Percentiles rank a stretch among this genome's conserved stretches.
Evolutionary conservation across 1,140 invertebrate species (phyloP).

Genomic region (Saccostrea echinata): DNA sequence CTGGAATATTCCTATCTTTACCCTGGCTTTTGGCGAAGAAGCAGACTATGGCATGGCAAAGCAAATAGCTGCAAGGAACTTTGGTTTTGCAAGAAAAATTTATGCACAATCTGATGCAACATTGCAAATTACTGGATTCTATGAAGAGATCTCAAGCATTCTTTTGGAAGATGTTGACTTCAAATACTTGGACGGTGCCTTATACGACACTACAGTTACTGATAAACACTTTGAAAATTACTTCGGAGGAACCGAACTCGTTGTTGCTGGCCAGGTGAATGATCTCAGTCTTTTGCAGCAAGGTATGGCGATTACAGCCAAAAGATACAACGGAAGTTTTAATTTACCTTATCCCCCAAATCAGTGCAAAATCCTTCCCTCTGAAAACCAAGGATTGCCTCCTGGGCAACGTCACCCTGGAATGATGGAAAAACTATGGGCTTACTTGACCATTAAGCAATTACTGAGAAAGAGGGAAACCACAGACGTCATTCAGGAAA

Average conservation of each 20-base stretch:
- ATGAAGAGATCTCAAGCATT: slow-evolving; percentile 86
- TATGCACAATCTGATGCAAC: slow-evolving; percentile 86
- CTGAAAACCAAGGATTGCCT: slow-evolving; percentile 3
- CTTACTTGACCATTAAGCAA: slow-evolving; percentile 86
- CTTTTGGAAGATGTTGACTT: slow-evolving; percentile 85
- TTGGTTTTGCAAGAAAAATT: slow-evolving; percentile 86
- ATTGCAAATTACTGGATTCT: slow-evolving; percentile 84
- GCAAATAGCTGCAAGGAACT: slow-evolving; percentile 84
- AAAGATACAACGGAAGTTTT: neutral
- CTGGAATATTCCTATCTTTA: slow-evolving; percentile 81
- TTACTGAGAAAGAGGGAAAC: slow-evolving; percentile 81
- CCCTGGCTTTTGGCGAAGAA: slow-evolving; percentile 85
- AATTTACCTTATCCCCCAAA: neutral
- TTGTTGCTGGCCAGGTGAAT: slow-evolving; percentile 54
- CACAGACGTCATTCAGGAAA: slow-evolving; percentile 34
- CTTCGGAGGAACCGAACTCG: slow-evolving; percentile 63
- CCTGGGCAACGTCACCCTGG: slow-evolving; percentile 61
- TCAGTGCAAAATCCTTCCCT: slow-evolving; percentile 6
- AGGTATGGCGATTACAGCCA: neutral
- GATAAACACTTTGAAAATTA: slow-evolving; percentile 55
- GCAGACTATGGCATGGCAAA: slow-evolving; percentile 85
- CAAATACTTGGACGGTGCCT: slow-evolving; percentile 80
- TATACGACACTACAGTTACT: slow-evolving; percentile 68
- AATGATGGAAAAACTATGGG: slow-evolving; percentile 85
- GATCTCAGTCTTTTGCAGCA: neutral